Evolutionary conservation across 2,888 invertebrate genomes (phyloP), one percentile per base, ranked within the genome.

Genomic region (Rambutsinella grinnellia): DNA sequence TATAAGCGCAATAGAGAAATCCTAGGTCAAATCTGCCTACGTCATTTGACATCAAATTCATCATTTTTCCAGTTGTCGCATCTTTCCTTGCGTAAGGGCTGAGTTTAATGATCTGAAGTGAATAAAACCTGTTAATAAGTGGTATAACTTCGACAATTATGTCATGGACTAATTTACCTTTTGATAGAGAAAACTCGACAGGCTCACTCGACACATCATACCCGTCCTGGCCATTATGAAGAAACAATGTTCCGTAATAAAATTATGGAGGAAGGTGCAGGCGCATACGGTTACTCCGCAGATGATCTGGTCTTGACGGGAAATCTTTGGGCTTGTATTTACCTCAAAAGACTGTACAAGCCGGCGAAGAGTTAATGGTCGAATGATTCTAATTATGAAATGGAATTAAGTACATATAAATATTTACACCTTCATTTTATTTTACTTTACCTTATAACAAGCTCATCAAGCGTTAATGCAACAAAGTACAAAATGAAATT

Each of bases 11-110:
- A 47, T 67, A 79, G 82, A 95, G 91, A 68, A 95, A 90, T 13
- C 94, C 94, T 85, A 95, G 91, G 86, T 98, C 98, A 86, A 97
- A 96, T 65, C 93, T 90, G 84, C 93, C 94, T 81, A 98, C 94
- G 87, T 99, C 98, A 86, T 97, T 82, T 0, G 97, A 96, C 74
- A 99, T 88, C n/a, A 98, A 90, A 86, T 97, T 98, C 49, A 98
- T 95, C 75, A 98, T 91, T 87, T 97, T 95, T 0, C 97, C 97
- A 0, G 94, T 92, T 0, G 96, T 68, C 93, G 90, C 69, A 84
- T 93, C 93, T 0, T 96, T 96, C 85, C 94, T 92, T 0, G 96
- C 94, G 3, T 92, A 92, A 86, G 93, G 93, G 67, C 93, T 93
- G 78, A 95, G 87, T 46, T 91, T 90, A 58, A 95, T 87, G 0